Percentiles rank a stretch among this genome's conserved stretches.
phyloP scores from a whole-genome alignment of 2,888 invertebrate species.

The Hofmannophila pseudospretella region DNA sequence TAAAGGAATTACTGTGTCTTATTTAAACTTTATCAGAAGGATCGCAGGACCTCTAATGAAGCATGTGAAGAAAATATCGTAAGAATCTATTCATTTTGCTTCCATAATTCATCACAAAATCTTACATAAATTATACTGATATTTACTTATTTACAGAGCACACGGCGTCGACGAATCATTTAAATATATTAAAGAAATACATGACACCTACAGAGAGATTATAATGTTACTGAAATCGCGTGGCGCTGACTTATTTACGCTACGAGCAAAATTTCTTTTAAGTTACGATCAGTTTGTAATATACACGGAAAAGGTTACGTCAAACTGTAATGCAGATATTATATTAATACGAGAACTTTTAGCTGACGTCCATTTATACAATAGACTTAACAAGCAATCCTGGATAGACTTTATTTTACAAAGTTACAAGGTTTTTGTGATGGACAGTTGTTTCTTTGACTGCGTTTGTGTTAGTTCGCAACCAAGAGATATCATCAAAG shows the following conservation, averaged over 20 bases:
- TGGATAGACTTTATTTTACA: slow-evolving; percentile 81
- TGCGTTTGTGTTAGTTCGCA: slow-evolving; percentile 53
- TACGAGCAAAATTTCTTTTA: slow-evolving; percentile 56
- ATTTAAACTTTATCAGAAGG: slow-evolving; percentile 56
- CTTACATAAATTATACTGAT: background rate
- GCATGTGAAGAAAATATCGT: slow-evolving; percentile 54
- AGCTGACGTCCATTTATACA: slow-evolving; percentile 37
- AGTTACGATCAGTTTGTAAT: slow-evolving; percentile 58
- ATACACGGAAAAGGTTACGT: slow-evolving; percentile 43
- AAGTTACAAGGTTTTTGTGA: slow-evolving; percentile 77
- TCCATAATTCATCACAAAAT: background rate
- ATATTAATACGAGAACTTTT: slow-evolving; percentile 41
- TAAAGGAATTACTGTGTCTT: slow-evolving; percentile 61
- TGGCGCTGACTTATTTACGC: slow-evolving; percentile 48
- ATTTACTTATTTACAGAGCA: slow-evolving; percentile 28
- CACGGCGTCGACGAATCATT: slow-evolving; percentile 38
- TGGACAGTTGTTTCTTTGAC: slow-evolving; percentile 69
- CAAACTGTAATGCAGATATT: slow-evolving; percentile 53
- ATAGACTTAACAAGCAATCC: slow-evolving; percentile 62
- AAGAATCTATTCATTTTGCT: slow-evolving; percentile 27
- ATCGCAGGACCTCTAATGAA: slow-evolving; percentile 67
- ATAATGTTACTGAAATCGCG: slow-evolving; percentile 49
- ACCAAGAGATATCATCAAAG: slow-evolving; percentile 44
- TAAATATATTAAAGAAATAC: slow-evolving; percentile 54
- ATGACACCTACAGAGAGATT: slow-evolving; percentile 58